Evolutionary conservation across 2,797 vertebrate species (phyloP).

Genomic region (Paedocypris micromegethes): DNA sequence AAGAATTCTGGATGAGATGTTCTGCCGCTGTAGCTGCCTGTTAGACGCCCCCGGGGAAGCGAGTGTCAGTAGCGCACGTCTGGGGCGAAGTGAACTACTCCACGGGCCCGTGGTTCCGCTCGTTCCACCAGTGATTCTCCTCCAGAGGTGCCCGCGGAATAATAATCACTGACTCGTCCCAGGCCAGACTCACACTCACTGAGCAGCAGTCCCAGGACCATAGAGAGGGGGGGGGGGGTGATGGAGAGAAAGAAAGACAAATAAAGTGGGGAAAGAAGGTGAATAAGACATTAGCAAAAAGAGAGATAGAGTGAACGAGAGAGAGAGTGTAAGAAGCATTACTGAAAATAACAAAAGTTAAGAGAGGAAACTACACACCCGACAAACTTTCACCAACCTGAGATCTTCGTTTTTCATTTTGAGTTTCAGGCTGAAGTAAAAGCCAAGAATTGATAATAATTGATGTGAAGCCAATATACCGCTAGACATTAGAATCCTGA

Average conservation of each 20-base stretch:
- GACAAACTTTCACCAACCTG: too few relatives aligned
- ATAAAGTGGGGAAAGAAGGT: constrained; percentile 57
- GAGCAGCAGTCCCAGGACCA: constrained; percentile 62
- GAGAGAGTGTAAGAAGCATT: too few relatives aligned
- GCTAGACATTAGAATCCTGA: too few relatives aligned
- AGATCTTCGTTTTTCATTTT: too few relatives aligned
- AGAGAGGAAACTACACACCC: too few relatives aligned
- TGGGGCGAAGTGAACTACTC: constrained; percentile 69
- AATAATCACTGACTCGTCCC: constrained; percentile 72
- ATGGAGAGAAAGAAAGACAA: constrained; percentile 30
- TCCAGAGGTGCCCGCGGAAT: constrained; percentile 74
- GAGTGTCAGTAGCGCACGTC: constrained; percentile 61
- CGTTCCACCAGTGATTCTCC: constrained; percentile 66
- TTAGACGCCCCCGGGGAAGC: background rate
- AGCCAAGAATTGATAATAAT: too few relatives aligned
- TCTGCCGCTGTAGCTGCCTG: constrained; percentile 8
- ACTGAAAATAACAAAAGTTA: too few relatives aligned
- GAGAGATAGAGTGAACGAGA: too few relatives aligned
- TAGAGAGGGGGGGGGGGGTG: constrained; percentile 16
- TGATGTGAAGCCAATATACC: too few relatives aligned
- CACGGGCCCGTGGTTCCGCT: constrained; percentile 57
- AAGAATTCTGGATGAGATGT: too few relatives aligned
- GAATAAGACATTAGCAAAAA: constrained; percentile 36
- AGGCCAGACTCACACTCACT: constrained; percentile 69
- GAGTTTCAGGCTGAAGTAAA: too few relatives aligned